Evolutionary conservation across 2,113 vertebrate species (phyloP).

Genomic region (Suncus etruscus): DNA sequence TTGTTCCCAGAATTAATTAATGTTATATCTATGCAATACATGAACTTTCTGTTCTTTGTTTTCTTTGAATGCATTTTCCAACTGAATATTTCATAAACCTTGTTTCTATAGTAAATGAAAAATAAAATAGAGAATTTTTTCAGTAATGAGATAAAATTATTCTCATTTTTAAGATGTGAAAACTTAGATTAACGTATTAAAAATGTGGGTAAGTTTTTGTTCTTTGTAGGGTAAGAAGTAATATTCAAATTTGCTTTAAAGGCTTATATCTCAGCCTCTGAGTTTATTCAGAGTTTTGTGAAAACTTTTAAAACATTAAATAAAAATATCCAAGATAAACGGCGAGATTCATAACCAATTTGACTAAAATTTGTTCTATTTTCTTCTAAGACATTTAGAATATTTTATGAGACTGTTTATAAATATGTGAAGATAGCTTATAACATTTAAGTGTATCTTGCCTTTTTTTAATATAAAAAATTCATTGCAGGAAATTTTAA

Average conservation of each 20-base stretch:
- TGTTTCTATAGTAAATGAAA: not conserved
- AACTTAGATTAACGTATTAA: not conserved
- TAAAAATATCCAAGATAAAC: not conserved
- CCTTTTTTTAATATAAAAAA: not conserved
- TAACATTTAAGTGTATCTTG: not conserved
- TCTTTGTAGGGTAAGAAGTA: not conserved
- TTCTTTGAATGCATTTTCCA: not conserved
- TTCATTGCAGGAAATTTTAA: not conserved
- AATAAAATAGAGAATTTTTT: not conserved
- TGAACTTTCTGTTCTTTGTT: slow-evolving; percentile 3
- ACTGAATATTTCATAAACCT: not conserved
- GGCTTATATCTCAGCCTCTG: not conserved
- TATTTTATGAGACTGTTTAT: not conserved
- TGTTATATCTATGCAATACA: not conserved
- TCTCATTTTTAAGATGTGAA: not conserved
- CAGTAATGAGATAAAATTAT: not conserved
- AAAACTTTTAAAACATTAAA: not conserved
- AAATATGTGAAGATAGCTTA: not conserved
- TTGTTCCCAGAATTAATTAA: not conserved
- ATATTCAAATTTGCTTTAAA: not conserved
- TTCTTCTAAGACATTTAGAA: not conserved
- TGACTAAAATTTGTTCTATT: not conserved
- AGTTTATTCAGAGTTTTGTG: not conserved
- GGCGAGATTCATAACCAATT: not conserved
- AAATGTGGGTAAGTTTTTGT: not conserved